Percentiles rank a stretch among this genome's conserved stretches.
These are phyloP conservation scores for Hemiprocne comata DNA, from an alignment of 2,113 vertebrate species.

Conservation along the genomic window DNA sequence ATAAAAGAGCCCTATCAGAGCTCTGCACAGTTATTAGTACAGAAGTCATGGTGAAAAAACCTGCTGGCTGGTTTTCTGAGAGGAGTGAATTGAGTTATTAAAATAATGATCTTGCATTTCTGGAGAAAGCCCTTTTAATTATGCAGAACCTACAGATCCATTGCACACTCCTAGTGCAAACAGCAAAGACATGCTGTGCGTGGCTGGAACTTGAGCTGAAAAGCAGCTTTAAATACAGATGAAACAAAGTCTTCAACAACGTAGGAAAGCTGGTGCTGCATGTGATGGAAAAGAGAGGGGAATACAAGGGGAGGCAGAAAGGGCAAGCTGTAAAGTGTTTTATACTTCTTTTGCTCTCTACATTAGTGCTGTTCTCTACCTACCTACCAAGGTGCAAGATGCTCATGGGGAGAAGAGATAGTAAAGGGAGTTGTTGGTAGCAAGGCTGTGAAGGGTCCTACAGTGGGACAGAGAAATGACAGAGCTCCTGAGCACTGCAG, in stretches of 20 bases:
- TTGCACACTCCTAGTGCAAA: not conserved
- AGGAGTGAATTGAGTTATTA: not conserved
- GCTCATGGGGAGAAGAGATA: not conserved
- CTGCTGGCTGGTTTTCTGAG: not conserved
- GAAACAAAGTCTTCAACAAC: not conserved
- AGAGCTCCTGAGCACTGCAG: not conserved
- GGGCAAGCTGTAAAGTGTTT: not conserved
- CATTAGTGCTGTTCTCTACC: not conserved
- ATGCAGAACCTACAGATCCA: not conserved
- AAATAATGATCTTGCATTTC: not conserved
- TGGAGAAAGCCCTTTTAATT: not conserved
- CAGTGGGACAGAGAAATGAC: not conserved
- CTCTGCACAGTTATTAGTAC: not conserved
- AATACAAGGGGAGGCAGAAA: not conserved
- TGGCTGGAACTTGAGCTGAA: not conserved
- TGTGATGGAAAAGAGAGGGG: not conserved
- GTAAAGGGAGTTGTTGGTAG: not conserved
- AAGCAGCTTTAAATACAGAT: not conserved
- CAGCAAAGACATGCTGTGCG: fast-evolving
- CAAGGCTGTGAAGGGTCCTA: not conserved
- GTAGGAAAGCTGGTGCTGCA: not conserved
- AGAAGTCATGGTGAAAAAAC: not conserved
- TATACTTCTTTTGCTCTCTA: not conserved
- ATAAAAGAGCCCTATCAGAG: not conserved
- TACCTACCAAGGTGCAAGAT: not conserved